Evolutionary conservation across 2,888 invertebrate genomes (phyloP).

Genomic region (Syrista parreyssii): DNA sequence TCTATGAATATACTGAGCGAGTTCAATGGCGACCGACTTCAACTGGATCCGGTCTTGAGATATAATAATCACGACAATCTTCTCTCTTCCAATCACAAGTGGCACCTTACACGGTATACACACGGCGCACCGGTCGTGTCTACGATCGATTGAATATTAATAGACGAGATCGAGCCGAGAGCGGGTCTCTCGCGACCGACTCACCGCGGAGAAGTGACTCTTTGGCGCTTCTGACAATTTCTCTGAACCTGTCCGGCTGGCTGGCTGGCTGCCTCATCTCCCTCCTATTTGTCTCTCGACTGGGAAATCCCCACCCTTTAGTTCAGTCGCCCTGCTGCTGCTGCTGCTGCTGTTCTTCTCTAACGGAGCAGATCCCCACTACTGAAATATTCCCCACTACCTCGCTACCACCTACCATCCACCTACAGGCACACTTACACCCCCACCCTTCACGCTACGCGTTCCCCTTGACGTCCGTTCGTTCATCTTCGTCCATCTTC

Average conservation of each 20-base stretch:
- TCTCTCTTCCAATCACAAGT: not conserved
- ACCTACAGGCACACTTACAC: constrained; percentile 1
- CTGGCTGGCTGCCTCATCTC: constrained; percentile 36
- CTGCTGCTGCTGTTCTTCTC: constrained; percentile 5
- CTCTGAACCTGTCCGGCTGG: constrained; percentile 47
- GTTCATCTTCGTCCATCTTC: constrained; percentile 2
- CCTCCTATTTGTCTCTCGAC: not conserved
- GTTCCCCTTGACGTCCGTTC: not conserved
- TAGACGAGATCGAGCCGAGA: not conserved
- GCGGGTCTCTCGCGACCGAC: constrained; percentile 33
- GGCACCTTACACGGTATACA: not conserved
- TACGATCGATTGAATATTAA: not conserved
- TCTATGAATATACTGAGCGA: not conserved
- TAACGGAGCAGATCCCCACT: constrained; percentile 4
- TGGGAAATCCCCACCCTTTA: not conserved
- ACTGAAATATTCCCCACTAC: not conserved
- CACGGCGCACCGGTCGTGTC: not conserved
- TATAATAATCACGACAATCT: not conserved
- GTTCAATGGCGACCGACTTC: not conserved
- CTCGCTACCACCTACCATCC: not conserved
- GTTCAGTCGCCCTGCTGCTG: constrained; percentile 4
- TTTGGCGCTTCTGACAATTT: constrained; percentile 48
- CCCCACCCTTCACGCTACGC: not conserved
- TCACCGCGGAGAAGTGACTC: constrained; percentile 50
- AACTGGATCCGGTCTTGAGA: not conserved